Evolutionary conservation across 2,888 invertebrate genomes (phyloP).

Genomic region (Tenthredo mesomela): DNA sequence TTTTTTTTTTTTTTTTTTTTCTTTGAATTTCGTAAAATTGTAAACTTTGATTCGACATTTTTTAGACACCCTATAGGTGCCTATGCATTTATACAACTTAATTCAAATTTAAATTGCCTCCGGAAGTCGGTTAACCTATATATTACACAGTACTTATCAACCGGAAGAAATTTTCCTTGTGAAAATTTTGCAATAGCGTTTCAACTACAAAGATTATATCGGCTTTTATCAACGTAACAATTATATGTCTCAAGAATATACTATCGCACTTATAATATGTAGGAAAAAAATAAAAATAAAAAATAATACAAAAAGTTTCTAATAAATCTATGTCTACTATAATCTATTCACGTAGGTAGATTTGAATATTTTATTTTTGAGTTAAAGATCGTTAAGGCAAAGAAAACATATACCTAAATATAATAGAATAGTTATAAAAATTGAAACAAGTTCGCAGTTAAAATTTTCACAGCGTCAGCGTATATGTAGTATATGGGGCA

Average conservation of each 20-base stretch:
- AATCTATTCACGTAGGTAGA: background rate
- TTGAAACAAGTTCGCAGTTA: background rate
- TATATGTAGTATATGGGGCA: no score
- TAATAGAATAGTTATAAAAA: background rate
- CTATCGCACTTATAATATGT: background rate
- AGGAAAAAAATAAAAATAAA: background rate
- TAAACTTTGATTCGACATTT: background rate
- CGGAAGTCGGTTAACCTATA: constrained; percentile 1
- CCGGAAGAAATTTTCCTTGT: background rate
- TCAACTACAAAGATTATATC: background rate
- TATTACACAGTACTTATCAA: background rate
- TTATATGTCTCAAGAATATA: background rate
- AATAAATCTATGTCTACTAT: background rate
- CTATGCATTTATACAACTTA: background rate
- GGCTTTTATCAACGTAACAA: background rate
- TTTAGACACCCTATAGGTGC: background rate
- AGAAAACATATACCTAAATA: background rate
- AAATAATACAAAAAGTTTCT: no score
- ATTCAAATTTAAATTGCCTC: background rate
- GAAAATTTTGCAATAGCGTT: background rate
- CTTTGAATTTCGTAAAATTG: background rate
- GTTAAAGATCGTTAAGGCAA: background rate
- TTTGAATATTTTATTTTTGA: background rate
- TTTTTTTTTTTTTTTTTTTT: no score
- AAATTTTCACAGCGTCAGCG: background rate